Percentiles rank a stretch among this genome's conserved stretches.
Evolutionary conservation across 2,888 invertebrate species (phyloP).

Genomic region (Lasioglossum morio): DNA sequence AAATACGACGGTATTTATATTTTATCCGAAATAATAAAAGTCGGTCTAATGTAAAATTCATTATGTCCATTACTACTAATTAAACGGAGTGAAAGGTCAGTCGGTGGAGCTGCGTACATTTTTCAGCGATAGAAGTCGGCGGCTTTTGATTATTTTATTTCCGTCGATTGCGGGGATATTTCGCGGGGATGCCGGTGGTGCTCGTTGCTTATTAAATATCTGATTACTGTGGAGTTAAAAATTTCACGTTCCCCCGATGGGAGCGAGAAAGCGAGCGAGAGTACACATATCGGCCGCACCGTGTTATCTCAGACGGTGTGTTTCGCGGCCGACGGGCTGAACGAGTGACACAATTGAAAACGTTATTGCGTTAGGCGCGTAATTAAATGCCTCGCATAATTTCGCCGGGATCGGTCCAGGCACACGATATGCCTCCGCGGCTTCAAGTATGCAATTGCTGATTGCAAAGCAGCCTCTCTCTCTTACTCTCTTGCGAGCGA

Average conservation of each 20-base stretch:
- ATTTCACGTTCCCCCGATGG: neutral
- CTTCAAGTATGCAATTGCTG: slow-evolving; percentile 65
- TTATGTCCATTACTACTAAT: slow-evolving; percentile 68
- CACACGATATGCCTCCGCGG: slow-evolving; percentile 55
- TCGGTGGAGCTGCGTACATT: slow-evolving; percentile 59
- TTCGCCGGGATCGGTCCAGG: slow-evolving; percentile 47
- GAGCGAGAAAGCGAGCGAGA: neutral
- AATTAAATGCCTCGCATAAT: slow-evolving; percentile 71
- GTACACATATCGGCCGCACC: neutral
- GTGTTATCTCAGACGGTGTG: slow-evolving; percentile 50
- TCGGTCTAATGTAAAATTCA: slow-evolving; percentile 69
- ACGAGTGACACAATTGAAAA: slow-evolving; percentile 64
- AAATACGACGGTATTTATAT: slow-evolving; percentile 45
- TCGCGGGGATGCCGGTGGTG: slow-evolving; percentile 13
- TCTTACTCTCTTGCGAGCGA: neutral
- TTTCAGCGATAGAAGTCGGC: slow-evolving; percentile 67
- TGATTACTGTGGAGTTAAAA: slow-evolving; percentile 39
- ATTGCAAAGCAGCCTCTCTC: slow-evolving; percentile 67
- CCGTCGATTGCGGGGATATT: slow-evolving; percentile 50
- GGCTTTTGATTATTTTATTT: slow-evolving; percentile 73
- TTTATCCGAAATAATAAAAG: slow-evolving; percentile 68
- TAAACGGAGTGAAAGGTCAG: slow-evolving; percentile 62
- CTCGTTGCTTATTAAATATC: slow-evolving; percentile 32
- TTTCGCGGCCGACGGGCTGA: slow-evolving; percentile 40
- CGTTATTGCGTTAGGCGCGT: slow-evolving; percentile 58